phyloP scores from a whole-genome alignment of 2,113 vertebrate genomes.

The Bungarus multicinctus region DNA sequence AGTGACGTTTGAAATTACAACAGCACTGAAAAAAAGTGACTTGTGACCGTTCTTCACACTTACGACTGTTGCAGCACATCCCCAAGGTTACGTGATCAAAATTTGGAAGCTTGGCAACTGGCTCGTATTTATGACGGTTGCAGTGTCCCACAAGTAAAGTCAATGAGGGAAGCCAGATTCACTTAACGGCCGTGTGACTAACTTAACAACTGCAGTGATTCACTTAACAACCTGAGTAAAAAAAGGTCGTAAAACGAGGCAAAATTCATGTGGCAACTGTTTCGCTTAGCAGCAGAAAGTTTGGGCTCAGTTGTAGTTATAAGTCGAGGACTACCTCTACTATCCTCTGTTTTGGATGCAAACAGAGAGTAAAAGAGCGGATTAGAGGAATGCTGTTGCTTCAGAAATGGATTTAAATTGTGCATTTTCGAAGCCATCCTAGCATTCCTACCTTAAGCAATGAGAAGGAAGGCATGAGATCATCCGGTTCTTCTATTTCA shows the following conservation, averaged over 20 bases:
- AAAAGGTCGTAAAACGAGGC: not conserved
- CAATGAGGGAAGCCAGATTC: no score
- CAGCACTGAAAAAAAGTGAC: not conserved
- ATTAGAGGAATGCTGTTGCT: conserved; percentile 14
- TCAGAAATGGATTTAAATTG: conserved; percentile 21
- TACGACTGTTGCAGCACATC: not conserved
- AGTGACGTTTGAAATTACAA: not conserved
- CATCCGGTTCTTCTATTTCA: conserved; percentile 2
- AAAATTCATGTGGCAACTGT: not conserved
- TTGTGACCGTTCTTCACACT: not conserved
- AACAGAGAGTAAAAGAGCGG: not conserved
- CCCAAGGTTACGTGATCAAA: not conserved
- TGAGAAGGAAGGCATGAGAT: conserved; percentile 42
- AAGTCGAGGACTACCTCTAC: not conserved
- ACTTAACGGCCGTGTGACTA: not conserved
- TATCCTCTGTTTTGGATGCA: no score
- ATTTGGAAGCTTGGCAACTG: not conserved
- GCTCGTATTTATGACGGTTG: not conserved
- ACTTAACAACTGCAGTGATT: not conserved
- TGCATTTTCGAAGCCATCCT: conserved; percentile 8
- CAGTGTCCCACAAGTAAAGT: not conserved
- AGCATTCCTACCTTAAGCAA: not conserved
- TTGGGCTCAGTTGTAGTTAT: not conserved
- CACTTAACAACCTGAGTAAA: not conserved
- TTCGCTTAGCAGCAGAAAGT: not conserved